Conservation (phyloP, 2,797 vertebrate genomes). For the Hydrolagus colliei region DNA sequence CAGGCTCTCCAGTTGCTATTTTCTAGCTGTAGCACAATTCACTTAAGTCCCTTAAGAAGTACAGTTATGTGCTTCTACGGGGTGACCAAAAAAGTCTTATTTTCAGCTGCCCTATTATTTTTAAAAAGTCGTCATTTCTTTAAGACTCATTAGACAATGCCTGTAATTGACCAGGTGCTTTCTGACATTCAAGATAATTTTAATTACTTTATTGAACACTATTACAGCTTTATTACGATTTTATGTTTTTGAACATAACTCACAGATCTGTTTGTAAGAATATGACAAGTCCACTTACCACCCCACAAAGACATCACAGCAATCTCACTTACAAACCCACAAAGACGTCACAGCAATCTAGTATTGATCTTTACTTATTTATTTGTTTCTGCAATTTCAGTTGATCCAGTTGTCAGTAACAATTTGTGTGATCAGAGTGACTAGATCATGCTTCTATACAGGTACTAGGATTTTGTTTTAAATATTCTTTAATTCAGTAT, state of each 20-base stretch:
- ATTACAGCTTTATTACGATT: too few species aligned
- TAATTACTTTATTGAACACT: too few species aligned
- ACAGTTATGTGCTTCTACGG: background rate
- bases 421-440: background rate
- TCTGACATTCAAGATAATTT: too few species aligned
- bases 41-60: background rate
- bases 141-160: background rate
- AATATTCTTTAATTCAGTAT: background rate
- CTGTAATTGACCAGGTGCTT: too few species aligned
- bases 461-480: background rate
- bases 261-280: background rate
- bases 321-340: background rate
- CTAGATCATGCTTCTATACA: background rate
- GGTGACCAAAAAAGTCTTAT: background rate
- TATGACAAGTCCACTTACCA: background rate
- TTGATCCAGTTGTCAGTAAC: background rate
- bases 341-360: background rate
- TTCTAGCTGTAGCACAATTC: background rate
- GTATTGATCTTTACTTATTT: background rate
- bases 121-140: background rate
- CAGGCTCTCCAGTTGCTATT: background rate
- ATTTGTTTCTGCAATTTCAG: background rate
- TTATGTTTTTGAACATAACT: too few species aligned
- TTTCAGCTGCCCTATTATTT: background rate
- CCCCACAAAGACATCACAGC: background rate